phyloP scores from a whole-genome alignment of 2,888 invertebrate species.

The Meteorus colon region DNA sequence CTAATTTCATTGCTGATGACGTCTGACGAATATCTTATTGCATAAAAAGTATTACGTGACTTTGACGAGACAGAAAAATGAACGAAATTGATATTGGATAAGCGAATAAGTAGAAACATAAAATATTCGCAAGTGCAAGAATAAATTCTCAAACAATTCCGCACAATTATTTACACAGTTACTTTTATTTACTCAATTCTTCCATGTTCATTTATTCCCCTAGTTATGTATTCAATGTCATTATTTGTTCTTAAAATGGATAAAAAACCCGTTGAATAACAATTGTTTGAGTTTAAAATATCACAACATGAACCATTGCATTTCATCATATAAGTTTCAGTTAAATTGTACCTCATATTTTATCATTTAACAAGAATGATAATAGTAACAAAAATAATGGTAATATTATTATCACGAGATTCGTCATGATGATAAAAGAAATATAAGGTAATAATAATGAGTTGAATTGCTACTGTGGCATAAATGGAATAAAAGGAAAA shows the following conservation, averaged over 20 bases:
- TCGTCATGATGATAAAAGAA: not conserved
- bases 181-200: not conserved
- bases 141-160: not conserved
- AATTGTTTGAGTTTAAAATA: not conserved
- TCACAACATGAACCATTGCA: not conserved
- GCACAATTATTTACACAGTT: not conserved
- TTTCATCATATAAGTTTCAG: not conserved
- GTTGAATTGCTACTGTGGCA: too few relatives aligned
- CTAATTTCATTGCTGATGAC: constrained; percentile 32
- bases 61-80: constrained; percentile 1
- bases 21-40: constrained; percentile 49
- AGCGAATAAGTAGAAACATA: not conserved
- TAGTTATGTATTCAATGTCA: not conserved
- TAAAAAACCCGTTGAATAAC: not conserved
- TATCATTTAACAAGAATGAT: not conserved
- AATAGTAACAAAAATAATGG: too few relatives aligned
- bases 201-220: not conserved
- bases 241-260: not conserved
- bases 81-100: too few relatives aligned
- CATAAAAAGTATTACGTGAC: not conserved
- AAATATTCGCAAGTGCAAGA: not conserved
- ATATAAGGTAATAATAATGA: not conserved
- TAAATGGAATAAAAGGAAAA: too few relatives aligned
- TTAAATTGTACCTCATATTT: not conserved
- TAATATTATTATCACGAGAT: not conserved